Evolutionary conservation across 2,113 vertebrate genomes (phyloP), one percentile per base, ranked within the genome.

Genomic region (Pelvicachromis taeniatus): DNA sequence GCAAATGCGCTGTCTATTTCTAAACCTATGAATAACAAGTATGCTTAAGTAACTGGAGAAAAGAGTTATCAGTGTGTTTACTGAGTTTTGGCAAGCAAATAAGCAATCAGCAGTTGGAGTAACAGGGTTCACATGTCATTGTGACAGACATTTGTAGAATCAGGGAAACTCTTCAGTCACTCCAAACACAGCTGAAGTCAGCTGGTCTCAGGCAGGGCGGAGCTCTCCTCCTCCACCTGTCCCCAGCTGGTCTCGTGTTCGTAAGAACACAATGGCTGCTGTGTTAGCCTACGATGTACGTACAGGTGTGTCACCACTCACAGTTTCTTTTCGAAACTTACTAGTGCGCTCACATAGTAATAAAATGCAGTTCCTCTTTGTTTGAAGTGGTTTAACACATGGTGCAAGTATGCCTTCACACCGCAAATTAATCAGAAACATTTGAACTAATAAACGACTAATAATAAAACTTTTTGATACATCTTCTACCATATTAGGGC

Each of bases 21-120:
- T 56, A 56, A 85, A 84, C 56, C 83, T 63, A 88, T 93, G 89
- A 91, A 91, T 91, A 91, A 55, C 31, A 91, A 91, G 70, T 86
- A 83, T 19, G 55, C 26, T 26, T 11, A 6, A 29, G 75, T 77
- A 79, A 88, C 65, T 84, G 73, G 52, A 78, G 4, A 50, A 6
- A 56, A 40, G 53, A 56, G 38, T 58, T 61, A 70, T 56, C 58
- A 16, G 50, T 38, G 7, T 12, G 29, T 85, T 59, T 29, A 4
- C 40, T 11, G 21, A 48, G 29, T 29, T 80, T 42, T n/a, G 52
- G 52, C 48, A 35, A 5, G 40, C 38, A 19, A 81, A 70, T 33
- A 63, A 61, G 73, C 79, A 85, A 79, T 81, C 82, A 59, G 45
- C 82, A 26, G 85, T 4, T 31, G 7, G 58, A 78, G 55, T 8